Conservation (phyloP, 2,113 vertebrate genomes). For the Sterna hirundo region DNA sequence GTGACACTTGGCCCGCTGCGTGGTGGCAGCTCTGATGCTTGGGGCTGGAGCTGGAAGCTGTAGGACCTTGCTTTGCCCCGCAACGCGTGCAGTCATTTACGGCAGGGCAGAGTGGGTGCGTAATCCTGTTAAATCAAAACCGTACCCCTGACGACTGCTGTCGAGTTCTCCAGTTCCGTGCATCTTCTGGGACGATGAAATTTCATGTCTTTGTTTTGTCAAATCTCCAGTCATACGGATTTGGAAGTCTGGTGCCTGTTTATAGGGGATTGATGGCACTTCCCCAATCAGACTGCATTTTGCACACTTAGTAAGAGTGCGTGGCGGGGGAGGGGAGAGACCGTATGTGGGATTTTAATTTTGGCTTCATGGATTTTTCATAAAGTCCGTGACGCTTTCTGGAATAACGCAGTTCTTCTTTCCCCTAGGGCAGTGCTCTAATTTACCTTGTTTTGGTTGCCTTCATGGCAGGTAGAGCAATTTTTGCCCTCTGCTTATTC, state of each 20-base stretch:
- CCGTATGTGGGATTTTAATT: neutral
- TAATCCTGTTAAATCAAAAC: neutral
- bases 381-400: neutral
- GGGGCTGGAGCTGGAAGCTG: neutral
- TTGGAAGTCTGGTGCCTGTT: neutral
- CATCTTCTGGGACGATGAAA: neutral
- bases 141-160: neutral
- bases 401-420: neutral
- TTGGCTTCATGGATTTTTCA: neutral
- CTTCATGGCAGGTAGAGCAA: constrained; percentile 6
- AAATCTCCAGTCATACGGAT: neutral
- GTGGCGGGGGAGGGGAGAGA: neutral
- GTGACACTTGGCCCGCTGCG: neutral
- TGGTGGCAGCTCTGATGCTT: neutral
- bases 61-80: neutral
- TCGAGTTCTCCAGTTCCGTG: neutral
- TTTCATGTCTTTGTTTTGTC: neutral
- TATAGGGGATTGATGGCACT: neutral
- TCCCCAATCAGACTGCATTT: neutral
- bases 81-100: fast-evolving
- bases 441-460: neutral
- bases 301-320: neutral
- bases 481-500: neutral
- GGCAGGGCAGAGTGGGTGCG: neutral
- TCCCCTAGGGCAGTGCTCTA: neutral